These are phyloP conservation scores for Ia io DNA, from an alignment of 2,113 vertebrate species.

Conservation along the genomic window DNA sequence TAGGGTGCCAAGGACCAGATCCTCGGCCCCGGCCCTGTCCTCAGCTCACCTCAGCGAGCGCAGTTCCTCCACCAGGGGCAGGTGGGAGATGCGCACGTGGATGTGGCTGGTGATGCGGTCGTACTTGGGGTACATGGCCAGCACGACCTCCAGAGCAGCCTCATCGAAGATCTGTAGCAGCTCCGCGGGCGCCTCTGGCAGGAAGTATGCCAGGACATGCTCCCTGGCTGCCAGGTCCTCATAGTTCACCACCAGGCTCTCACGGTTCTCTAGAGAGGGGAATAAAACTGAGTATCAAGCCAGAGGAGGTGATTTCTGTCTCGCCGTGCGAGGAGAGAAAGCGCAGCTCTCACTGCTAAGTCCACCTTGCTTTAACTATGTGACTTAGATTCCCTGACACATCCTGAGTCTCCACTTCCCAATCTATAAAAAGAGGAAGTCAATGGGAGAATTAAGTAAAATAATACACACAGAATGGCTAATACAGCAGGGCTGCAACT, in stretches of 20 bases:
- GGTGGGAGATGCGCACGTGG: constrained; percentile 95
- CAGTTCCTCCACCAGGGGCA: constrained; percentile 96
- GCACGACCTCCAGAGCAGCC: constrained; percentile 95
- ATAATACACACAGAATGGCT: rapidly evolving
- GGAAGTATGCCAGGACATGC: constrained; percentile 96
- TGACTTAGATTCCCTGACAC: neutral
- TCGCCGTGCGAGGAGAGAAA: rapidly evolving
- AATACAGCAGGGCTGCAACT: neutral
- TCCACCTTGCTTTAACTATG: neutral
- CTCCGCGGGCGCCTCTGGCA: constrained; percentile 95
- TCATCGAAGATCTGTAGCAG: constrained; percentile 98
- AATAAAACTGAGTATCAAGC: neutral
- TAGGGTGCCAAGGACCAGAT: rapidly evolving
- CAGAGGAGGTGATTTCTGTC: rapidly evolving
- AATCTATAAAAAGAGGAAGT: neutral
- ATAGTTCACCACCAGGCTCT: constrained; percentile 96
- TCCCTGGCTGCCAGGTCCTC: constrained; percentile 96
- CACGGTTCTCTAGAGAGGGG: constrained; percentile 90
- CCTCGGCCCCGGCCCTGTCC: neutral
- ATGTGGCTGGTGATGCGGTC: constrained; percentile 94
- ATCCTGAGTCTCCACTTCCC: neutral
- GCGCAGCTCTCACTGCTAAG: neutral
- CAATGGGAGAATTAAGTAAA: neutral
- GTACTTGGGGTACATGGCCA: constrained; percentile 99
- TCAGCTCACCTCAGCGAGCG: constrained; percentile 90